Evolutionary conservation across 1,140 invertebrate species (phyloP), one percentile per base, ranked within the genome.

Genomic region (Chelonus insularis): DNA sequence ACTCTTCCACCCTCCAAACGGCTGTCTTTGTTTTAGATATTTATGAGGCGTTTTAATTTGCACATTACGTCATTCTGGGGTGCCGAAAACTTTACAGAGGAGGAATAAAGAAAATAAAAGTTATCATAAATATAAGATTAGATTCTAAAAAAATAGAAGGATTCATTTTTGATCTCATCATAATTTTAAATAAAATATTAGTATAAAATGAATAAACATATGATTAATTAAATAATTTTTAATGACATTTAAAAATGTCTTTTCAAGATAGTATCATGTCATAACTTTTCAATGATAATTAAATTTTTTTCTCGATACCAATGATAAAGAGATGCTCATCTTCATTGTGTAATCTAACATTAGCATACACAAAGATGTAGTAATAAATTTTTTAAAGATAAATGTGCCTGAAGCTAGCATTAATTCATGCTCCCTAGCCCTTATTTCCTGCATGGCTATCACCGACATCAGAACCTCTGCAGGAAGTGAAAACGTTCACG

Each of bases 21-120:
- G 72, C 75, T 70, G 78, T 77, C 79, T 80, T 81, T 81, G 79
- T 81, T 81, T 81, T 74, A 77, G 78, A 81, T 81, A 81, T 81
- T 81, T 81, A 80, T 81, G 79, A 80, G 79, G 73, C 79, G 77
- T 79, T 80, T 80, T 80, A 81, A 81, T 81, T 81, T 77, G 77
- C 76, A 75, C 77, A 61, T 73, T 67, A 65, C 73, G 75, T 78
- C 74, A 75, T 71, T 70, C 52, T 65, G 43, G 64, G 63, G 60
- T 66, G 52, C 63, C 60, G 55, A 67, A 64, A 56, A 65, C 48
- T 37, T 48, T 45, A 62, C 52, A 56, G 59, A 39, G 55, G 59
- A 36, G 60, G 8, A 51, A 63, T 11, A 55, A 14, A 43, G 60
- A 36, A 50, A 54, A 60, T 39, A 57, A 51, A 41, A 34, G 60